These are phyloP conservation scores for Agapornis canus DNA, from an alignment of 2,797 vertebrate genomes.

Conservation along the genomic window DNA sequence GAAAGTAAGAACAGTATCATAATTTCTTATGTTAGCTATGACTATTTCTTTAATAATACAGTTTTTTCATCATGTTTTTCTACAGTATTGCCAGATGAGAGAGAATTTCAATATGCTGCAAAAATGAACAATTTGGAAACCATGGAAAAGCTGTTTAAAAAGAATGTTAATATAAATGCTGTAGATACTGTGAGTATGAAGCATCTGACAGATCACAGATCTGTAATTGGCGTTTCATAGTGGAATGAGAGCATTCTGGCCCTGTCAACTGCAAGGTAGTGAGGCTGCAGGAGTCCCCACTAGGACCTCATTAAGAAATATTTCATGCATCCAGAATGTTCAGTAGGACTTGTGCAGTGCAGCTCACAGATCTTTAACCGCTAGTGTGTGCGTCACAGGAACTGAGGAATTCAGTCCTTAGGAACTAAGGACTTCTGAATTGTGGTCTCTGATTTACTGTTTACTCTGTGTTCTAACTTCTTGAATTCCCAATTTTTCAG, in stretches of 20 bases:
- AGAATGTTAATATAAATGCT: constrained; percentile 86
- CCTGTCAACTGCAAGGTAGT: background rate
- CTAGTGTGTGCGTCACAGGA: background rate
- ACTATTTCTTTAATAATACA: background rate
- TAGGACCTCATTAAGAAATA: background rate
- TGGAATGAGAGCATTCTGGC: background rate
- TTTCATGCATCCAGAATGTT: accelerated
- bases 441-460: background rate
- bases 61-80: background rate
- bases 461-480: background rate
- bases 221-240: background rate
- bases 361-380: background rate
- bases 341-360: background rate
- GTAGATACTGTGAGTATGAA: constrained; percentile 84
- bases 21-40: background rate
- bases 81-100: constrained; percentile 88
- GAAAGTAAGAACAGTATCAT: background rate
- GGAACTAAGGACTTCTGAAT: background rate
- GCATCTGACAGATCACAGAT: background rate
- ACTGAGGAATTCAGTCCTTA: background rate
- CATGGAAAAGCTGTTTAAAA: constrained; percentile 83
- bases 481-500: background rate
- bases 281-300: background rate
- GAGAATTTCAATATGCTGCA: constrained; percentile 87
- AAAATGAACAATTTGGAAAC: constrained; percentile 86